Percentiles rank a stretch among this genome's conserved stretches.
Conservation (phyloP, 2,888 invertebrate genomes). For the Eudemis profundana region DNA sequence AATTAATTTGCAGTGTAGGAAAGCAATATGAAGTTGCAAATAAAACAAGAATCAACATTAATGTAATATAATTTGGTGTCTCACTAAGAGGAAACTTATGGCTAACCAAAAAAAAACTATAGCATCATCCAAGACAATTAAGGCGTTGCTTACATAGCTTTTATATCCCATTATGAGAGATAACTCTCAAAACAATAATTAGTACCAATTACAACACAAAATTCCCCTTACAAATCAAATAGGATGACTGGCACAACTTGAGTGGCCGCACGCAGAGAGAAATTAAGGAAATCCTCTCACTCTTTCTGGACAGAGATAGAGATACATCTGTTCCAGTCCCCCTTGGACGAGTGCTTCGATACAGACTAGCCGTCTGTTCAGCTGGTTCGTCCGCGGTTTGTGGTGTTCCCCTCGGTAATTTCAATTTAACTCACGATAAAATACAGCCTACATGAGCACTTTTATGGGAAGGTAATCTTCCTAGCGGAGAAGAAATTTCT, state of each 20-base stretch:
- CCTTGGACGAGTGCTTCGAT: constrained; percentile 47
- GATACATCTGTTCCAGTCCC: constrained; percentile 56
- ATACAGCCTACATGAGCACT: constrained; percentile 10
- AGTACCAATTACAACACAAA: constrained; percentile 79
- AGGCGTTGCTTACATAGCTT: constrained; percentile 53
- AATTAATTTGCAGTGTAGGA: no score
- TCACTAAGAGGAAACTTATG: constrained; percentile 26
- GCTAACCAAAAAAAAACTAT: constrained; percentile 40
- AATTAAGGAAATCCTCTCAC: constrained; percentile 65
- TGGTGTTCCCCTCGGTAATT: constrained; percentile 27
- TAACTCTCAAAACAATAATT: constrained; percentile 79
- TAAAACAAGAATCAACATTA: no score
- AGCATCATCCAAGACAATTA: constrained; percentile 52
- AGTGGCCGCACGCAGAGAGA: constrained; percentile 79
- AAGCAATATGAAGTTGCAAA: no score
- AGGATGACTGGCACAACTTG: constrained; percentile 78
- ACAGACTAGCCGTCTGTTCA: constrained; percentile 35
- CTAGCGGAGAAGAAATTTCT: neutral
- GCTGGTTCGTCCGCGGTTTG: constrained; percentile 18
- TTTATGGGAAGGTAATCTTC: constrained; percentile 11
- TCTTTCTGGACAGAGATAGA: constrained; percentile 55
- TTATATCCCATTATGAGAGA: constrained; percentile 61
- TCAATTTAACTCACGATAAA: constrained; percentile 21
- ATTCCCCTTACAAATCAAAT: constrained; percentile 79
- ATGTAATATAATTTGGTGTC: neutral